phyloP scores from a whole-genome alignment of 2,113 vertebrate genomes.

The Tychaedon coryphoeus region DNA sequence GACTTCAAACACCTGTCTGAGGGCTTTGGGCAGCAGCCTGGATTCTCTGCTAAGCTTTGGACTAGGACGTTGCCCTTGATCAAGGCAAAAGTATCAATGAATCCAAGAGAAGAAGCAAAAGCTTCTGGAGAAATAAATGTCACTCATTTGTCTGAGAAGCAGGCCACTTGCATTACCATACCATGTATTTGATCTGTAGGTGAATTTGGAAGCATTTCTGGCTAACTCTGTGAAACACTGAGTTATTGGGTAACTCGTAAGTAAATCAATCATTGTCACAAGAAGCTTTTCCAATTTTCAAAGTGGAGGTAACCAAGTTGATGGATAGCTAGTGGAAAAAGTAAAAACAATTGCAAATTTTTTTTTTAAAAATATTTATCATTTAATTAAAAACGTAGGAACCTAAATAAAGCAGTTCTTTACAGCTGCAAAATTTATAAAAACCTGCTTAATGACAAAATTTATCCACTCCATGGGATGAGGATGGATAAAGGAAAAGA shows the following conservation, averaged over 20 bases:
- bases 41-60: not conserved
- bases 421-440: not conserved
- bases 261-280: not conserved
- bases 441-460: not conserved
- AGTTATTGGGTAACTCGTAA: not conserved
- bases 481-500: not conserved
- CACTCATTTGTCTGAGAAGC: not conserved
- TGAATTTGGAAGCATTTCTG: not conserved
- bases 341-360: not conserved
- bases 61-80: not conserved
- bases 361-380: not conserved
- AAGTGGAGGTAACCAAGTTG: not conserved
- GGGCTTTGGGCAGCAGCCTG: not conserved
- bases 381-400: not conserved
- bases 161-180: not conserved
- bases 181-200: accelerated
- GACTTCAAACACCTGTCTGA: not conserved
- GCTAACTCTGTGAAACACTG: not conserved
- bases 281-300: not conserved
- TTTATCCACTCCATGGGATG: not conserved
- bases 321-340: not conserved
- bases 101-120: not conserved
- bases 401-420: not conserved
- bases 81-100: not conserved
- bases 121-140: not conserved